A percentile compares a stretch with the other conserved stretches of the same genome.
Conservation (phyloP, 2,113 vertebrate species). For the Aldabrachelys gigantea region DNA sequence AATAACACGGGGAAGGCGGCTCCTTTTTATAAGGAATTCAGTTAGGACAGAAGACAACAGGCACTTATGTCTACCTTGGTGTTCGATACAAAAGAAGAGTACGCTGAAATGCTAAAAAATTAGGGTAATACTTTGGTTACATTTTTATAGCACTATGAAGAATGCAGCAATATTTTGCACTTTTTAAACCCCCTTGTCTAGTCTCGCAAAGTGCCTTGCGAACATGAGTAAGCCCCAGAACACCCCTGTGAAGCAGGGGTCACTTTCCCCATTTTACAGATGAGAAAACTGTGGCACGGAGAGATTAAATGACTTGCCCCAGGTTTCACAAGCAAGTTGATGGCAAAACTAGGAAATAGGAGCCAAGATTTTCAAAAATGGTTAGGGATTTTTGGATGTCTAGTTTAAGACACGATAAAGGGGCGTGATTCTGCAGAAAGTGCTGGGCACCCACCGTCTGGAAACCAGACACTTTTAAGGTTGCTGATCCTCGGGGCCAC, state of each 20-base stretch:
- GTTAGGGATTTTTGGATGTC: not conserved
- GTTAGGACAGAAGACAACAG: not conserved
- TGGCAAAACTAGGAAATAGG: not conserved
- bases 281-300: not conserved
- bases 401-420: not conserved
- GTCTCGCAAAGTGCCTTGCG: accelerated
- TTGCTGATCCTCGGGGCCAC: no score
- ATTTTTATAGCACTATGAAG: not conserved
- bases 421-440: not conserved
- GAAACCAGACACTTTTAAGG: not conserved
- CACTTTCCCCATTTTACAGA: not conserved
- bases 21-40: not conserved
- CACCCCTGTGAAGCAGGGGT: not conserved
- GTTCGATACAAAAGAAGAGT: not conserved
- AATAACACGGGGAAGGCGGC: not conserved
- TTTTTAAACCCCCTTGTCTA: not conserved
- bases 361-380: not conserved
- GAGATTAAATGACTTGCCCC: not conserved
- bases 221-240: not conserved
- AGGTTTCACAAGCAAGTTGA: not conserved
- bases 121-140: not conserved
- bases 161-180: not conserved
- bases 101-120: not conserved
- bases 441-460: not conserved
- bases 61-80: not conserved